Conservation (phyloP, 2,113 vertebrate species). For the Plecturocebus donacophilus region DNA sequence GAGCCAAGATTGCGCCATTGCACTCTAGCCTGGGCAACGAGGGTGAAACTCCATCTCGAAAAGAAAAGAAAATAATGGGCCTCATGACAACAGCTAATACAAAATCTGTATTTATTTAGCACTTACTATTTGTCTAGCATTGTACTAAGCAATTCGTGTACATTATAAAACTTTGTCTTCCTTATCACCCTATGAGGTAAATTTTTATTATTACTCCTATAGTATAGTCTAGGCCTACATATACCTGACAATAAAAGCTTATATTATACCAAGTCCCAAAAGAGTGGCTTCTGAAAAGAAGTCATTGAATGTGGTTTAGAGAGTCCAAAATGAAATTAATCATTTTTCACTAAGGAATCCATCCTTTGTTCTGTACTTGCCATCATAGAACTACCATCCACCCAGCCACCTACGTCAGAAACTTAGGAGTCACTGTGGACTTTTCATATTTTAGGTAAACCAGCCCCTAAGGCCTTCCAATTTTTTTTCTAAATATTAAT, state of each 20-base stretch:
- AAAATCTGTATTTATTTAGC: conserved; percentile 24
- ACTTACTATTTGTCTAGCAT: neutral
- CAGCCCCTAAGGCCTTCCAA: neutral
- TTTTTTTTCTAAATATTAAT: conserved; percentile 22
- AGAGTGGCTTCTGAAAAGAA: conserved; percentile 19
- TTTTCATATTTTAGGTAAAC: conserved; percentile 7
- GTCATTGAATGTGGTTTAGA: neutral
- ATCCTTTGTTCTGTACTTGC: neutral
- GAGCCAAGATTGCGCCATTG: too few species aligned
- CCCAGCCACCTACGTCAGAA: neutral
- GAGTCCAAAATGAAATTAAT: neutral
- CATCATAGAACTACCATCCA: neutral
- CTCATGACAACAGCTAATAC: conserved; percentile 11
- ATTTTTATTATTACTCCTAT: neutral
- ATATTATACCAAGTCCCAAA: neutral
- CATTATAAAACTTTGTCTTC: neutral
- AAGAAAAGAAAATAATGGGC: neutral
- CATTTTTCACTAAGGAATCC: neutral
- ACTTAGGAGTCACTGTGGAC: neutral
- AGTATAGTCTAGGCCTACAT: neutral
- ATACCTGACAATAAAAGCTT: conserved; percentile 9
- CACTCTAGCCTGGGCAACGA: too few species aligned
- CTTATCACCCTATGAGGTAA: neutral
- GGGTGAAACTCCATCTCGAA: too few species aligned
- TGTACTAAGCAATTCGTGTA: neutral